phyloP scores from a whole-genome alignment of 1,140 invertebrate genomes.

The Ruditapes philippinarum region DNA sequence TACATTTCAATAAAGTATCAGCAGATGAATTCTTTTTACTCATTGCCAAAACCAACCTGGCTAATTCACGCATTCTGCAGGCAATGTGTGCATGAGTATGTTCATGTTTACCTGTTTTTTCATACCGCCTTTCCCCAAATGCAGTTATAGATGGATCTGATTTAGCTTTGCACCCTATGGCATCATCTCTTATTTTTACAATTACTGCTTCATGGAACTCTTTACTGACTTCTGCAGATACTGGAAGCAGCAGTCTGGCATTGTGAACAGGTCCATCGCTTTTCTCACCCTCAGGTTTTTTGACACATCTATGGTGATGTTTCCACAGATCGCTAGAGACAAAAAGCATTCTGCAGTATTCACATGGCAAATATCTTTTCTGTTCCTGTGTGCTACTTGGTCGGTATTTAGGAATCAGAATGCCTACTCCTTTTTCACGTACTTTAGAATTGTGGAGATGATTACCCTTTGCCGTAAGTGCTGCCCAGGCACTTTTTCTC shows the following conservation, averaged over 20 bases:
- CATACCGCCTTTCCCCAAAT: constrained; percentile 9
- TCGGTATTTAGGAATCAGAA: constrained; percentile 38
- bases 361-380: constrained; percentile 5
- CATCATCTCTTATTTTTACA: constrained; percentile 29
- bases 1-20: neutral
- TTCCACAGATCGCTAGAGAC: constrained; percentile 7
- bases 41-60: neutral
- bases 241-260: neutral
- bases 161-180: neutral
- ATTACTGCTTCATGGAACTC: neutral
- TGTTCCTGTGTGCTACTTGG: neutral
- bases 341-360: neutral
- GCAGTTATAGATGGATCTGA: neutral
- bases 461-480: neutral
- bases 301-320: neutral
- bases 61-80: neutral
- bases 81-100: constrained; percentile 10
- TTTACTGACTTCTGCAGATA: too few species aligned
- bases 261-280: constrained; percentile 25
- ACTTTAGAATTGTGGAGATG: constrained; percentile 14
- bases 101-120: constrained; percentile 25
- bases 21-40: neutral
- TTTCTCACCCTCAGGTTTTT: neutral
- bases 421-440: neutral
- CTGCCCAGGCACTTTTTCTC: constrained; percentile 16